phyloP scores from a whole-genome alignment of 1,140 invertebrate species.

The Lerema accius region DNA sequence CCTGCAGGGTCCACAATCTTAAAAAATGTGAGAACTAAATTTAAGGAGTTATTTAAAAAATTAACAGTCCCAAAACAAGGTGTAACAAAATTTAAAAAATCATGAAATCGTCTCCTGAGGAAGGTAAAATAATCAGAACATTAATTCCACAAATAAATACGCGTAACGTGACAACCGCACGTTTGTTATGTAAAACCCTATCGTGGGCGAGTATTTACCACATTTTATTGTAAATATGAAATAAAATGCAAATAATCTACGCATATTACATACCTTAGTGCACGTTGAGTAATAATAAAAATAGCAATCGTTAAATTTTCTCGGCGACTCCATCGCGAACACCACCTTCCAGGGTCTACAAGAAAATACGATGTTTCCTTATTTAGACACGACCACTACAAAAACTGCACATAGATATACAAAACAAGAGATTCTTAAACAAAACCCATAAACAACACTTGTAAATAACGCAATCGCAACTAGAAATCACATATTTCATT shows the following conservation, averaged over 20 bases:
- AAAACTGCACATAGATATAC: slow-evolving; percentile 13
- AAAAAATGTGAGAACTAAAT: no score
- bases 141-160: slow-evolving; percentile 6
- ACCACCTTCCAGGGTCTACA: slow-evolving; percentile 65
- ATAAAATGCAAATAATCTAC: not conserved
- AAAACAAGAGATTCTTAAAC: slow-evolving; percentile 18
- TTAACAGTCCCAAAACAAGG: no score
- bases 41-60: not conserved
- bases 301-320: slow-evolving; percentile 91
- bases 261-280: slow-evolving; percentile 84
- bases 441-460: slow-evolving; percentile 8
- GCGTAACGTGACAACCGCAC: slow-evolving; percentile 16
- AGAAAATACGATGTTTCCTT: slow-evolving; percentile 26
- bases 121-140: not conserved
- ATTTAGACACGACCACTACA: slow-evolving; percentile 19
- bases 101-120: not conserved
- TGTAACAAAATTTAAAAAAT: no score
- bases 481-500: slow-evolving; percentile 60
- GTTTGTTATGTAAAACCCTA: slow-evolving; percentile 23
- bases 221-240: not conserved
- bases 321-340: slow-evolving; percentile 83
- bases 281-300: slow-evolving; percentile 94
- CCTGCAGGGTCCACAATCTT: no score
- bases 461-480: slow-evolving; percentile 33
- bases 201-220: slow-evolving; percentile 2